A percentile compares a stretch with the other conserved stretches of the same genome.
Evolutionary conservation across 2,113 vertebrate species (phyloP).

Genomic region (Cyphomyrus plagiostoma): DNA sequence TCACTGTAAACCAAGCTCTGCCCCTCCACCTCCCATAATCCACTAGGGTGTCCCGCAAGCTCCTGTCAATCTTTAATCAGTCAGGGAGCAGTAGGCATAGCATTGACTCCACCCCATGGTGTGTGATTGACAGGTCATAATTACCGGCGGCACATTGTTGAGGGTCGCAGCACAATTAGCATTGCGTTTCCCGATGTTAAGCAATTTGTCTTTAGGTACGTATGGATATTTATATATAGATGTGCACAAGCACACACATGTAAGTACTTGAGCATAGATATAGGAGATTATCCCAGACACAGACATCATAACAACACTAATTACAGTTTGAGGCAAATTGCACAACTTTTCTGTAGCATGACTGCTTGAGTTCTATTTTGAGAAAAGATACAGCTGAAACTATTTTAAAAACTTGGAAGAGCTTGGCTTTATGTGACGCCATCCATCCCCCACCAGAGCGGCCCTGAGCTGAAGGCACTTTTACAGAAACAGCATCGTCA

Average conservation of each 20-base stretch:
- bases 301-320: neutral
- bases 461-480: neutral
- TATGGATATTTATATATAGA: constrained; percentile 1
- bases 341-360: neutral
- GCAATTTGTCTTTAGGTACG: neutral
- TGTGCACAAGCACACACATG: neutral
- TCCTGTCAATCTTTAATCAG: constrained; percentile 16
- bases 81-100: neutral
- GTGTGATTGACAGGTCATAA: neutral
- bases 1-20: neutral
- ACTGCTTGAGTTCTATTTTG: neutral
- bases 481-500: neutral
- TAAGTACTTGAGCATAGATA: neutral
- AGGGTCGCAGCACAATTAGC: neutral
- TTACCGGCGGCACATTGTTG: neutral
- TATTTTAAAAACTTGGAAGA: neutral
- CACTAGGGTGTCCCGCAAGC: neutral
- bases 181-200: neutral
- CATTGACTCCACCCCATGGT: constrained; percentile 5
- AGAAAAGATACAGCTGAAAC: neutral
- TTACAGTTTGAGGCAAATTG: neutral
- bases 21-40: neutral
- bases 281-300: neutral
- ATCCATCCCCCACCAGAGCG: neutral
- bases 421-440: neutral